Evolutionary conservation across 2,888 invertebrate genomes (phyloP), one percentile per base, ranked within the genome.

Genomic region (Phanerotoma sp.): DNA sequence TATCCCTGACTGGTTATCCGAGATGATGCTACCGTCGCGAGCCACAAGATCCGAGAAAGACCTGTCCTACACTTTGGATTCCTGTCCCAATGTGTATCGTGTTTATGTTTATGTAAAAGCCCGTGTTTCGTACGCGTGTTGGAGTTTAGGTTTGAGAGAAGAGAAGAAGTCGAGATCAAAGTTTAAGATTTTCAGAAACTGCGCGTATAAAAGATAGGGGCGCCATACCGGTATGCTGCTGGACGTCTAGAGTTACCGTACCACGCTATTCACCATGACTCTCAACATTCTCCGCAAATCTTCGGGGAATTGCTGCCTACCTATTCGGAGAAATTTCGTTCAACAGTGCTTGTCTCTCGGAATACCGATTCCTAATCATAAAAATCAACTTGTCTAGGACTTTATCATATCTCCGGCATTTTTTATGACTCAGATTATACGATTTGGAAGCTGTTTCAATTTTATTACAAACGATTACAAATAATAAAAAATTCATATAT

Each of bases 151-250:
- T 32, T 32, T 48, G 46, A 54, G 57, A 41, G 32, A 42, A 25
- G 54, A 48, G 44, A 53, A 41, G 51, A 55, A 46, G 45, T 52
- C 44, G 55, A 73, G 73, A 72, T 71, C 67, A 66, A 66, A 66
- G 65, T 61, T 49, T 18, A 60, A 74, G 74, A 74, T 71, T 73
- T 72, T 72, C 66, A 61, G 66, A 66, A 70, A 69, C 70, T 64
- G 66, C 65, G 46, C 40, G 65, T 64, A 69, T 71, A 72, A 73
- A 72, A 70, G 69, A 73, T 71, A 68, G 70, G 71, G 73, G 73
- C 72, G 74, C 73, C 72, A 70, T 60, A 51, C 48, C 57, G 65
- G 67, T 67, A 67, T 70, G 67, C 64, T 65, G 64, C 57, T 61
- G 64, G 45, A 46, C 70, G 65, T 72, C 73, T 75, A 69, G 65